Conservation (phyloP, 2,888 invertebrate species). For the Watsonalla cultraria region DNA sequence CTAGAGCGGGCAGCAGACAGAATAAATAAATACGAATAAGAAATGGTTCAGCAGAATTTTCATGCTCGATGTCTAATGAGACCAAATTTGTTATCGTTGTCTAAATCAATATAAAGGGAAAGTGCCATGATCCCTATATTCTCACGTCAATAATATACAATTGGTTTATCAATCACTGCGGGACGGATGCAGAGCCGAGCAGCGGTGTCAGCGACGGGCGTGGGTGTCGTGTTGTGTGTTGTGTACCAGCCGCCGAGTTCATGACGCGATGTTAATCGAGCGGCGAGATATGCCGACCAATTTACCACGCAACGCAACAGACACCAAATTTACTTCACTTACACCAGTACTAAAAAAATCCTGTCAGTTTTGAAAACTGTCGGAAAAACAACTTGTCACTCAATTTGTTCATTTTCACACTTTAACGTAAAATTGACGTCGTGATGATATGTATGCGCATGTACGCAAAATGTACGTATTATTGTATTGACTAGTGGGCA, state of each 20-base stretch:
- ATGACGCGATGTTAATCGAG: conserved; percentile 44
- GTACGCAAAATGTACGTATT: too few species aligned
- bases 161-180: conserved; percentile 70
- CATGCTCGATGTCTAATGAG: background rate
- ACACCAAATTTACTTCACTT: background rate
- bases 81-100: background rate
- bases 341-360: background rate
- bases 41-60: background rate
- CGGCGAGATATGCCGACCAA: conserved; percentile 40
- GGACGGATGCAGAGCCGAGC: conserved; percentile 61
- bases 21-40: background rate
- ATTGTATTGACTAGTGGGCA: background rate
- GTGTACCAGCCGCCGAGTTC: conserved; percentile 50
- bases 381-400: background rate
- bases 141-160: conserved; percentile 72
- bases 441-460: background rate
- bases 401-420: background rate
- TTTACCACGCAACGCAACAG: conserved; percentile 25
- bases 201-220: conserved; percentile 48
- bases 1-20: background rate
- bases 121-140: conserved; percentile 37
- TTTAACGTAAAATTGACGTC: background rate
- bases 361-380: background rate
- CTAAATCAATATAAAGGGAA: background rate
- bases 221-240: conserved; percentile 51